Evolutionary conservation across 1,140 invertebrate species (phyloP).

Genomic region (Nephotettix cincticeps): DNA sequence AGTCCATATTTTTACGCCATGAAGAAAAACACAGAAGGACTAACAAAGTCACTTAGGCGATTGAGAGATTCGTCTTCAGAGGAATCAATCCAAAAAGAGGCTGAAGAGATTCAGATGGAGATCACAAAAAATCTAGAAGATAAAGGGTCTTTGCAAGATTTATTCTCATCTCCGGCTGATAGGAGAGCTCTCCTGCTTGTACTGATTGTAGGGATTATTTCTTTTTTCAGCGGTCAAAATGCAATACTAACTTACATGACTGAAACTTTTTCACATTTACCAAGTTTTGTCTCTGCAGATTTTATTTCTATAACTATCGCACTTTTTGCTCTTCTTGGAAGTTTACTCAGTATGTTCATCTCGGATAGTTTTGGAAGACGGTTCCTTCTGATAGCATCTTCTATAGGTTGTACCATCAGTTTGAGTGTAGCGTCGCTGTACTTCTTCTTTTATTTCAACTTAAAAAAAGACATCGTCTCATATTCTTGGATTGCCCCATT

Average conservation of each 20-base stretch:
- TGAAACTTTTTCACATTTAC: constrained; percentile 28
- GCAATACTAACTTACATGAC: constrained; percentile 35
- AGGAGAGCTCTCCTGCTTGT: constrained; percentile 37
- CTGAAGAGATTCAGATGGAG: constrained; percentile 26
- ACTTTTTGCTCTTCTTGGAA: constrained; percentile 34
- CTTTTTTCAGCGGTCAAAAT: constrained; percentile 36
- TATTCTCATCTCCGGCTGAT: constrained; percentile 29
- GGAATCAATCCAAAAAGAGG: too few relatives aligned
- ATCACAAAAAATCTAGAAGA: constrained; percentile 32
- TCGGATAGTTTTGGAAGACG: constrained; percentile 51
- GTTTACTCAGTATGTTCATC: constrained; percentile 42
- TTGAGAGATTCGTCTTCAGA: too few relatives aligned
- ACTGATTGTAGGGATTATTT: constrained; percentile 31
- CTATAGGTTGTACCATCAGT: constrained; percentile 29
- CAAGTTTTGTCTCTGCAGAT: not conserved
- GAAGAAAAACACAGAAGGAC: too few relatives aligned
- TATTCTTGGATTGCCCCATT: constrained; percentile 7
- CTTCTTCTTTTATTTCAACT: constrained; percentile 10
- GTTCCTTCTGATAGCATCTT: constrained; percentile 49
- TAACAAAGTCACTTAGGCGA: too few relatives aligned
- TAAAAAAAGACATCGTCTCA: not conserved
- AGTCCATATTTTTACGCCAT: constrained; percentile 16
- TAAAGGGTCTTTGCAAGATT: constrained; percentile 26
- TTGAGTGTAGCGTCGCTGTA: constrained; percentile 36
- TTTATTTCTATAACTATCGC: constrained; percentile 36